phyloP scores from a whole-genome alignment of 2,888 invertebrate genomes.

The Hedychridium roseum region DNA sequence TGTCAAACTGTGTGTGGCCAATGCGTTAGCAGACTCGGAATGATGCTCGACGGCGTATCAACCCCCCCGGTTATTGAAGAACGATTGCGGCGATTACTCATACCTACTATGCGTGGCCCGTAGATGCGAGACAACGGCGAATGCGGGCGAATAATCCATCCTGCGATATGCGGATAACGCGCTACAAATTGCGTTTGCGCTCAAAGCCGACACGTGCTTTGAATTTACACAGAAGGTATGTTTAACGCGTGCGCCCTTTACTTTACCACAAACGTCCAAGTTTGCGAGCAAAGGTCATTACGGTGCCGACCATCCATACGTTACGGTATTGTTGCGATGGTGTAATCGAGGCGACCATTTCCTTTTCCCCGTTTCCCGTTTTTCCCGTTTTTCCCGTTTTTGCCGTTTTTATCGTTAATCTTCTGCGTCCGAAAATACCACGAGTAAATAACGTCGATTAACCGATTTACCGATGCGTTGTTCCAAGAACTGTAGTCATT shows the following conservation, averaged over 20 bases:
- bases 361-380: too few species aligned
- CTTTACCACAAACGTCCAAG: too few species aligned
- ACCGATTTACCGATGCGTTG: too few species aligned
- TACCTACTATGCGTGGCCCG: slow-evolving; percentile 50
- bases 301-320: too few species aligned
- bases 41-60: slow-evolving; percentile 43
- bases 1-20: slow-evolving; percentile 37
- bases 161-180: slow-evolving; percentile 54
- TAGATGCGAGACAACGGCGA: slow-evolving; percentile 34
- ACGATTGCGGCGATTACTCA: slow-evolving; percentile 42
- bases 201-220: slow-evolving; percentile 58
- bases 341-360: too few species aligned
- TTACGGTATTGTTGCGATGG: too few species aligned
- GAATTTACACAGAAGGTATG: slow-evolving; percentile 60
- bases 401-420: too few species aligned
- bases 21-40: slow-evolving; percentile 42
- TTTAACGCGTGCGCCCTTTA: slow-evolving; percentile 49
- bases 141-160: slow-evolving; percentile 48
- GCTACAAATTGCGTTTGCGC: slow-evolving; percentile 59
- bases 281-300: too few species aligned
- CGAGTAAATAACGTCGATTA: too few species aligned
- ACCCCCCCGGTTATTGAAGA: slow-evolving; percentile 46
- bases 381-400: too few species aligned
- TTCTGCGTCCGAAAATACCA: too few species aligned
- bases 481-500: too few species aligned